Conservation (phyloP, 2,888 invertebrate genomes). For the Apamea crenata region DNA sequence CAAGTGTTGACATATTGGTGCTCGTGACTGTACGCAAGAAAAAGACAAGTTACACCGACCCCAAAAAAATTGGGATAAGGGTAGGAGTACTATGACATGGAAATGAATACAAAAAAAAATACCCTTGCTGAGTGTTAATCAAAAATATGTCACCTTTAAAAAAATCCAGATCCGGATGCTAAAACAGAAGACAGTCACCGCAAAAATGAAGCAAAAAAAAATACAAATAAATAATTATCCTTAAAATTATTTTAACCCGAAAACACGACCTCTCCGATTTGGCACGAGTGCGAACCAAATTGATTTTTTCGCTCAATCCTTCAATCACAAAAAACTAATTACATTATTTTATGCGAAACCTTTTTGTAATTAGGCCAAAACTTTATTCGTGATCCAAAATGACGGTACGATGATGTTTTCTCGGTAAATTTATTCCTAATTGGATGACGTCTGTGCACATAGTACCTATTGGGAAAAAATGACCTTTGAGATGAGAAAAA, state of each 20-base stretch:
- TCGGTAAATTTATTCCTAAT: slow-evolving; percentile 78
- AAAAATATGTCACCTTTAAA: not conserved
- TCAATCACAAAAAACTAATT: slow-evolving; percentile 83
- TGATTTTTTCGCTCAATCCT: slow-evolving; percentile 81
- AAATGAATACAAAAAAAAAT: not conserved
- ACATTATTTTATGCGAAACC: slow-evolving; percentile 74
- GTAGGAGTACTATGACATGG: too few relatives aligned
- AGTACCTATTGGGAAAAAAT: slow-evolving; percentile 50
- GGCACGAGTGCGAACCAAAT: slow-evolving; percentile 83
- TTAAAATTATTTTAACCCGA: slow-evolving; percentile 54
- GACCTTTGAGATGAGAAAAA: slow-evolving; percentile 52
- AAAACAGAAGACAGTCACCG: not conserved
- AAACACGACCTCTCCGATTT: slow-evolving; percentile 68
- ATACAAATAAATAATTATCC: slow-evolving; percentile 30
- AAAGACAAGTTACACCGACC: too few relatives aligned
- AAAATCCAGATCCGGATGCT: slow-evolving; percentile 18
- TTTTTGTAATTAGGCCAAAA: slow-evolving; percentile 83
- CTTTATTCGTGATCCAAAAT: slow-evolving; percentile 73
- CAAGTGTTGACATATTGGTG: too few relatives aligned
- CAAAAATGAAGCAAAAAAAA: slow-evolving; percentile 33
- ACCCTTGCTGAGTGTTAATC: not conserved
- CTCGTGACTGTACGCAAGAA: too few relatives aligned
- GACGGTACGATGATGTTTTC: slow-evolving; percentile 70
- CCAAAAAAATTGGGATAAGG: too few relatives aligned
- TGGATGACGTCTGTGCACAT: slow-evolving; percentile 82